Evolutionary conservation across 2,113 vertebrate genomes (phyloP).

Genomic region (Sphaerodactylus townsendi): DNA sequence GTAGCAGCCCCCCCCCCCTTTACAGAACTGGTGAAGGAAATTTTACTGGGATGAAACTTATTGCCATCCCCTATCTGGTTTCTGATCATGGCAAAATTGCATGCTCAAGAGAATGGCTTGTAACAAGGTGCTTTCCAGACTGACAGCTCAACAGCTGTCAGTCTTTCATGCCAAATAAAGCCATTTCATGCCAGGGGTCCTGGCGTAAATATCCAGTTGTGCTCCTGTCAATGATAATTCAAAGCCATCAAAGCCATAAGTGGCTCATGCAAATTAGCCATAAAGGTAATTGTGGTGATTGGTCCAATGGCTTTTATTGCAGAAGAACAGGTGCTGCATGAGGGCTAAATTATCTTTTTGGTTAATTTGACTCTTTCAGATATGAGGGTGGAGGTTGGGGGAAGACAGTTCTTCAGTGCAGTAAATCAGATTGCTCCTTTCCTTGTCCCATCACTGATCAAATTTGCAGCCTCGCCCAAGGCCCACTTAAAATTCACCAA

Average conservation of each 20-base stretch:
- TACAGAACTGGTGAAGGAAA: too few relatives aligned
- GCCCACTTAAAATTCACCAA: background rate
- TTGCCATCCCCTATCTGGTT: too few relatives aligned
- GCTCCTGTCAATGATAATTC: background rate
- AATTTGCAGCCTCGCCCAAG: too few relatives aligned
- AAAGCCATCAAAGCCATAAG: background rate
- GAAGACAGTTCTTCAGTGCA: background rate
- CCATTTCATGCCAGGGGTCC: background rate
- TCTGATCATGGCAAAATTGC: too few relatives aligned
- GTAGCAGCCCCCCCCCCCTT: too few relatives aligned
- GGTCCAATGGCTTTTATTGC: background rate
- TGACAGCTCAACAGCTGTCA: too few relatives aligned
- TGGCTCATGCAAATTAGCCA: background rate
- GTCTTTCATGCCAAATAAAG: background rate
- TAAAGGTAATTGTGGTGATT: background rate
- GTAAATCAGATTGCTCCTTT: background rate
- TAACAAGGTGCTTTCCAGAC: too few relatives aligned
- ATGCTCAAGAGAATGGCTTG: too few relatives aligned
- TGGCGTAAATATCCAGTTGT: background rate
- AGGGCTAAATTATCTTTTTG: background rate
- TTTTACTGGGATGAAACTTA: too few relatives aligned
- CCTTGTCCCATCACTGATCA: background rate
- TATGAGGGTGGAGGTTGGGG: background rate
- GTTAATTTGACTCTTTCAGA: background rate
- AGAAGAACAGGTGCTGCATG: background rate